A percentile compares a stretch with the other conserved stretches of the same genome.
These are phyloP conservation scores for Crotalus helleri DNA, from an alignment of 2,113 vertebrate species.

Conservation along the genomic window DNA sequence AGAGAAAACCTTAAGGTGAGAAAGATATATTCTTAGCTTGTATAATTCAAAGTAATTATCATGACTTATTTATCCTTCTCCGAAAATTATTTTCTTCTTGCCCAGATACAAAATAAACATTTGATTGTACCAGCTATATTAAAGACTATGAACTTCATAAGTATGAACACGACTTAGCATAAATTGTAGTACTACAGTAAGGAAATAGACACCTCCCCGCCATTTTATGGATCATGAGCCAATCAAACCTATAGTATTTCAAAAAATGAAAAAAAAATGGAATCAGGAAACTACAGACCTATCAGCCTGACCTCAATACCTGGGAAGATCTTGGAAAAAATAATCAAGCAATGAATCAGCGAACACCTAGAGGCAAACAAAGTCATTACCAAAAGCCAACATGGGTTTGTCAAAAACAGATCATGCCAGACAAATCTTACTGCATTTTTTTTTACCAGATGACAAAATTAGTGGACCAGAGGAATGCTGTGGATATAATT, in stretches of 20 bases:
- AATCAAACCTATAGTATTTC: not conserved
- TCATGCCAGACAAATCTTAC: too few species aligned
- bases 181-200: not conserved
- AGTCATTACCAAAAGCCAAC: too few species aligned
- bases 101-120: not conserved
- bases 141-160: not conserved
- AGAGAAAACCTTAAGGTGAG: conserved; percentile 81
- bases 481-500: too few species aligned
- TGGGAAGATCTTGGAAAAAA: too few species aligned
- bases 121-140: not conserved
- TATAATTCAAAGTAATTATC: not conserved
- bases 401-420: too few species aligned
- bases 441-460: too few species aligned
- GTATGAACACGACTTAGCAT: not conserved
- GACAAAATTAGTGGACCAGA: too few species aligned
- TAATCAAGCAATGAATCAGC: too few species aligned
- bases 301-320: too few species aligned
- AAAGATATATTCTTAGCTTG: not conserved
- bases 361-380: too few species aligned
- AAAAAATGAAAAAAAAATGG: too few species aligned
- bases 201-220: not conserved
- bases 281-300: too few species aligned
- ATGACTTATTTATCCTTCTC: not conserved
- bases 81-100: not conserved
- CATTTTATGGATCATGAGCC: not conserved